Evolutionary conservation across 2,888 invertebrate genomes (phyloP).

Genomic region (Eristalis intricaria): DNA sequence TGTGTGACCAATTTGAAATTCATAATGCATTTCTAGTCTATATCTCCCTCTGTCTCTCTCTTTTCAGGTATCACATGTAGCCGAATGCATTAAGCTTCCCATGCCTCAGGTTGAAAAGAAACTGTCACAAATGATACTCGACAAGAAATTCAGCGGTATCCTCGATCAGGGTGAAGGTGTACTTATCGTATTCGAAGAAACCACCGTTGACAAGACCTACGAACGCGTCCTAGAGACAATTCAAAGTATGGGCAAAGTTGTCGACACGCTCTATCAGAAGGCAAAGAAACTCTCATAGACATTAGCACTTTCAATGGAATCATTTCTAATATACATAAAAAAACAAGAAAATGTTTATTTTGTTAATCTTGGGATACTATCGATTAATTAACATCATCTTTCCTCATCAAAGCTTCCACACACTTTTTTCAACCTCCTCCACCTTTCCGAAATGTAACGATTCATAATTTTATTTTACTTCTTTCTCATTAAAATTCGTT

Average conservation of each 20-base stretch:
- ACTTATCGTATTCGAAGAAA: conserved; percentile 98
- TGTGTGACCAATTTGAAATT: background rate
- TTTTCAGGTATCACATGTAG: conserved; percentile 89
- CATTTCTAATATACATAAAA: conserved; percentile 51
- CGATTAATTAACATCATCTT: conserved; percentile 43
- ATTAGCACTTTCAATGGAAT: conserved; percentile 48
- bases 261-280: conserved; percentile 99
- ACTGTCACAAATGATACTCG: conserved; percentile 99
- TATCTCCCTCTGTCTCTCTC: background rate
- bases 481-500: conserved; percentile 20
- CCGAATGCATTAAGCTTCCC: conserved; percentile 93
- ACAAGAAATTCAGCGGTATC: conserved; percentile 98
- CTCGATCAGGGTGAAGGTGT: conserved; percentile 99
- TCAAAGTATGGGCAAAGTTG: conserved; percentile 99
- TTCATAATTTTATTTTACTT: conserved; percentile 23
- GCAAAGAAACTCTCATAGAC: conserved; percentile 97
- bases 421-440: conserved; percentile 4
- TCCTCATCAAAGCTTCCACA: background rate
- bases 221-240: conserved; percentile 98
- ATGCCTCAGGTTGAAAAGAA: conserved; percentile 98
- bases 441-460: conserved; percentile 43
- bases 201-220: conserved; percentile 97
- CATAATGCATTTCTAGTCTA: background rate
- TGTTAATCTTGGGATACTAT: conserved; percentile 61
- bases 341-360: conserved; percentile 46